These are phyloP conservation scores for Brachionus paranguensis DNA, from an alignment of 1,140 invertebrate genomes.

Conservation along the genomic window DNA sequence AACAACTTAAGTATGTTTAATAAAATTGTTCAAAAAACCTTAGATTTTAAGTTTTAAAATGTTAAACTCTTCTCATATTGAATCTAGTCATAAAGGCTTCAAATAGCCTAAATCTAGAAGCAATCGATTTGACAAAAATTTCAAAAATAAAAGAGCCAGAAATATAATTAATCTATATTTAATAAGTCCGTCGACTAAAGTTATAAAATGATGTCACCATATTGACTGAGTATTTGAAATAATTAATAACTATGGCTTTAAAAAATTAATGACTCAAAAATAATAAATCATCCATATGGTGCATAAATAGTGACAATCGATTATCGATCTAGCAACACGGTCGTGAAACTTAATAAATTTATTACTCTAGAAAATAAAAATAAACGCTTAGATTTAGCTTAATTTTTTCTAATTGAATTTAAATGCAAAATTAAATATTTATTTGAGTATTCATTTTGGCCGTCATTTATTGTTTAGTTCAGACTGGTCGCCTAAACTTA, in stretches of 20 bases:
- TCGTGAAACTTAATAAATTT: neutral
- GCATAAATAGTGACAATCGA: neutral
- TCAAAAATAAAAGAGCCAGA: neutral
- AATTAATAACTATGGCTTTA: neutral
- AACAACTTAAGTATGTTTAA: neutral
- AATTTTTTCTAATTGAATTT: slow-evolving; percentile 24
- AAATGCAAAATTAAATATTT: slow-evolving; percentile 33
- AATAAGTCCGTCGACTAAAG: neutral
- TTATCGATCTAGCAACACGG: neutral
- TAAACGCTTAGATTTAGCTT: neutral
- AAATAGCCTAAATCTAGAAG: neutral
- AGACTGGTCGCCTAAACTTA: neutral
- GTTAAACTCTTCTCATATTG: neutral
- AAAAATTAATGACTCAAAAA: neutral
- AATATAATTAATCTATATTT: neutral
- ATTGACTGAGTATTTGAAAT: neutral
- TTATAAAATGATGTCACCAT: neutral
- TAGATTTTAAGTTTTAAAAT: neutral
- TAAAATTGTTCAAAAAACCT: neutral
- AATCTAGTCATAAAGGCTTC: neutral
- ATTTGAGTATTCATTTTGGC: slow-evolving; percentile 13
- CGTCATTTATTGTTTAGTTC: neutral
- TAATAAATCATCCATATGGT: neutral
- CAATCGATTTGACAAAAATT: neutral
- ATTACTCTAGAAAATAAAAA: neutral